Percentiles rank a stretch among this genome's conserved stretches.
These are phyloP conservation scores for Pterocles orientalis DNA, from an alignment of 2,113 vertebrate species.

Conservation along the genomic window DNA sequence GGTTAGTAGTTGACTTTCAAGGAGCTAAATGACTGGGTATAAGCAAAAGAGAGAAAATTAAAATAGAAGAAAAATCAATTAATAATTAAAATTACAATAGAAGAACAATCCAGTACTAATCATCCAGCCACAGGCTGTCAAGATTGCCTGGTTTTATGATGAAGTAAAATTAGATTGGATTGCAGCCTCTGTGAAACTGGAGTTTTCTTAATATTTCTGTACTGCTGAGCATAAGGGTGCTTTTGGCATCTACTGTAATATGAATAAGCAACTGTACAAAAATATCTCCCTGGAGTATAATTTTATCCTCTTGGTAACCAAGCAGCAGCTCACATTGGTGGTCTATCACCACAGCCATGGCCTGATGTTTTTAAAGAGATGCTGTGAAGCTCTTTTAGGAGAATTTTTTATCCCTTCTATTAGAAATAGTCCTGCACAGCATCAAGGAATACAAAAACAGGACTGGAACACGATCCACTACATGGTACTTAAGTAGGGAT, in stretches of 20 bases:
- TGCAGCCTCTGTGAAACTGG: neutral
- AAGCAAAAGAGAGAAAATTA: neutral
- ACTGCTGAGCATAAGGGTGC: constrained; percentile 8
- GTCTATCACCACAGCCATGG: constrained; percentile 31
- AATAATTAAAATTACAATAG: neutral
- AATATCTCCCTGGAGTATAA: constrained; percentile 40
- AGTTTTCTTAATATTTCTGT: neutral
- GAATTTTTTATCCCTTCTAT: neutral
- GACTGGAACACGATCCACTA: neutral
- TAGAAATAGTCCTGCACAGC: neutral
- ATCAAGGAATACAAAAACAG: neutral
- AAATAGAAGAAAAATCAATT: neutral
- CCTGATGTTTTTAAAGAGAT: constrained; percentile 4
- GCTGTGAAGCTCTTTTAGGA: neutral
- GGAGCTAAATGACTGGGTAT: neutral
- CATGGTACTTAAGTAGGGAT: neutral
- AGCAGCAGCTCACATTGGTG: constrained; percentile 27
- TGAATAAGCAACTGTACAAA: constrained; percentile 63
- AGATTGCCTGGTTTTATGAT: neutral
- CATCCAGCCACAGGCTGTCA: neutral
- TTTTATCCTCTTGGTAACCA: constrained; percentile 43
- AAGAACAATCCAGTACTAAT: neutral
- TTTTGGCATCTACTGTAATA: constrained; percentile 19
- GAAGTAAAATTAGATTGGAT: neutral
- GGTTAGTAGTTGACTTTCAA: neutral